These are phyloP conservation scores for Drosophila pseudotakahashii DNA, from an alignment of 2,888 invertebrate species.

Conservation along the genomic window DNA sequence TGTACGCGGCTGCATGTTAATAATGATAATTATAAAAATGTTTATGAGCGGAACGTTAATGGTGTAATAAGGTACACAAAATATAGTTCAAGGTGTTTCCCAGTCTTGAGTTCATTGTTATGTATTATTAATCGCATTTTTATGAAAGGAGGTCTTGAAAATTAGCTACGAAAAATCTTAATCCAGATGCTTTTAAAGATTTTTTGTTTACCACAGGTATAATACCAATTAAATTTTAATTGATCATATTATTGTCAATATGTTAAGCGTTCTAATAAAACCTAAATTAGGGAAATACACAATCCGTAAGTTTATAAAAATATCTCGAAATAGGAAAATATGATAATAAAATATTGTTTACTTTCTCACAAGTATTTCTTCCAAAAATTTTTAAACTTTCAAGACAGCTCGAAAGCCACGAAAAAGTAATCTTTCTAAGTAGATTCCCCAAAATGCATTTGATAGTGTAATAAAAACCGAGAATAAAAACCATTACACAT, in stretches of 20 bases:
- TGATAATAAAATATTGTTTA: neutral
- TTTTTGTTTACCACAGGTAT: slow-evolving; percentile 8
- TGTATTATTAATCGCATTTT: neutral
- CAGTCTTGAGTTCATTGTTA: slow-evolving; percentile 13
- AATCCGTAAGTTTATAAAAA: slow-evolving; percentile 1
- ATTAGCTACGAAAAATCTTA: neutral
- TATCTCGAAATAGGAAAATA: neutral
- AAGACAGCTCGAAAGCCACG: neutral
- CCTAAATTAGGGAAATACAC: neutral
- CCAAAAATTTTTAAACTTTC: neutral
- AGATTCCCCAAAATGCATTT: slow-evolving; percentile 27
- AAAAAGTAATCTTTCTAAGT: slow-evolving; percentile 36
- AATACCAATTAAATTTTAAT: neutral
- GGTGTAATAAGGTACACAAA: slow-evolving; percentile 49
- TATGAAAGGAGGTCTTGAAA: neutral
- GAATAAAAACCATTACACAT: slow-evolving; percentile 41
- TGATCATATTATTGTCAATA: neutral
- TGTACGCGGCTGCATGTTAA: slow-evolving; percentile 33
- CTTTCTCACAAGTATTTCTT: neutral
- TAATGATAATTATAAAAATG: slow-evolving; percentile 51
- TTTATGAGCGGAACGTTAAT: slow-evolving; percentile 39
- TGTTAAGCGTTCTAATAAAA: neutral
- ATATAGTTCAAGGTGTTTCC: slow-evolving; percentile 67
- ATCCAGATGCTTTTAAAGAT: no score
- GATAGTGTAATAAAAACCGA: slow-evolving; percentile 33